Evolutionary conservation across 2,888 invertebrate species (phyloP).

Genomic region (Pollenia griseotomentosa): DNA sequence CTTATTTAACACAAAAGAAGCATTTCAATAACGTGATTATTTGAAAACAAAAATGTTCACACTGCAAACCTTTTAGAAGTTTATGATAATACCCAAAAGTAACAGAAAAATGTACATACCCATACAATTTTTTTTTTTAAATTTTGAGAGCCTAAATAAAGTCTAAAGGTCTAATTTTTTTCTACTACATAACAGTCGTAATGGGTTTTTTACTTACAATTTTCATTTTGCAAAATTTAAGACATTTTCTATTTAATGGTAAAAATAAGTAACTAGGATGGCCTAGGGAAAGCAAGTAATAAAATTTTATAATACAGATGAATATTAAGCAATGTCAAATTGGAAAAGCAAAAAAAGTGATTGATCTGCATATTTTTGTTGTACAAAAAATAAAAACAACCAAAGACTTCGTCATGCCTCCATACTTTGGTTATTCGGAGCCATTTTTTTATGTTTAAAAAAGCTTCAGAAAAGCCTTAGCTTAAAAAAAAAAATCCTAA

Average conservation of each 20-base stretch:
- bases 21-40: constrained; percentile 43
- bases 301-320: neutral
- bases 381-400: too few species aligned
- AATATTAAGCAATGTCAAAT: neutral
- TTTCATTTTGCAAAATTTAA: constrained; percentile 2
- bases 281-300: neutral
- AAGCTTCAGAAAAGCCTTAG: too few species aligned
- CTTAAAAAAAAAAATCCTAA: too few species aligned
- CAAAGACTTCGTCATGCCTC: too few species aligned
- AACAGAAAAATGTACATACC: too few species aligned
- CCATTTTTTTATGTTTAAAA: too few species aligned
- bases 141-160: constrained; percentile 2
- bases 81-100: neutral
- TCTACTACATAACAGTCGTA: constrained; percentile 18
- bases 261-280: too few species aligned
- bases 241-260: constrained; percentile 1
- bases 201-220: constrained; percentile 14
- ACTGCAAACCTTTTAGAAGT: constrained; percentile 4
- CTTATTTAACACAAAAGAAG: constrained; percentile 24
- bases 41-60: neutral
- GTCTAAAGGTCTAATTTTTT: too few species aligned
- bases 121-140: neutral
- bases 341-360: too few species aligned
- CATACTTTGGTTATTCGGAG: too few species aligned
- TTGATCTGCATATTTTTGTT: too few species aligned